Conservation (phyloP, 2,113 vertebrate species). For the Cnemophilus loriae region DNA sequence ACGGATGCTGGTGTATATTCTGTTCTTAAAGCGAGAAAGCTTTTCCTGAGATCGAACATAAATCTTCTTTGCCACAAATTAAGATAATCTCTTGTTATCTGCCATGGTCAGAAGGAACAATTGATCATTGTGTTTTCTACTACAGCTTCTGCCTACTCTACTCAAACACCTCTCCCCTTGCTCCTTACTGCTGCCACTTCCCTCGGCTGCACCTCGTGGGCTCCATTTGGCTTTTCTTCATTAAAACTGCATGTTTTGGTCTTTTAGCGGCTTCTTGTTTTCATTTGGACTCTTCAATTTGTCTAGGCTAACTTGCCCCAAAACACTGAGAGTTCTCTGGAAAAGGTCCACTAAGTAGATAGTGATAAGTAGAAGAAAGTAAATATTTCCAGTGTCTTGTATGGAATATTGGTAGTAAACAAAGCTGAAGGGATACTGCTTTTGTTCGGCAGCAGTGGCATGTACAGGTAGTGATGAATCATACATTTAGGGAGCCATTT, state of each 20-base stretch:
- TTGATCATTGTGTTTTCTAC: accelerated
- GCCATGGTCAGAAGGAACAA: not conserved
- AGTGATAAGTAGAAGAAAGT: not conserved
- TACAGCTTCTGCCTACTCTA: not conserved
- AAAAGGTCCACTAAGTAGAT: not conserved
- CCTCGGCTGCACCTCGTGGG: accelerated
- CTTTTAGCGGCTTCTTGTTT: not conserved
- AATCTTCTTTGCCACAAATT: not conserved
- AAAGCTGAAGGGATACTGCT: not conserved
- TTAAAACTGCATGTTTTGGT: not conserved
- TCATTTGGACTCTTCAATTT: not conserved
- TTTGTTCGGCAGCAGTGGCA: not conserved
- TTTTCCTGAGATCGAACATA: not conserved
- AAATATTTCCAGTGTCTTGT: not conserved
- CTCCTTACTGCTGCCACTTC: not conserved
- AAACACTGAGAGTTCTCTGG: not conserved
- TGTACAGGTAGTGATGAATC: not conserved
- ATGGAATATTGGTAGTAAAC: not conserved
- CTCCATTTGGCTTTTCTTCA: not conserved
- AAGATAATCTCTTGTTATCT: not conserved
- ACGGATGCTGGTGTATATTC: not conserved
- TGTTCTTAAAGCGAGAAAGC: not conserved
- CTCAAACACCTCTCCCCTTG: not conserved
- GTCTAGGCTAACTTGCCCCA: not conserved
- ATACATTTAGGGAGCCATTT: not conserved